A percentile compares a stretch with the other conserved stretches of the same genome.
phyloP scores from a whole-genome alignment of 2,888 invertebrate genomes.

The Biston stratarius region DNA sequence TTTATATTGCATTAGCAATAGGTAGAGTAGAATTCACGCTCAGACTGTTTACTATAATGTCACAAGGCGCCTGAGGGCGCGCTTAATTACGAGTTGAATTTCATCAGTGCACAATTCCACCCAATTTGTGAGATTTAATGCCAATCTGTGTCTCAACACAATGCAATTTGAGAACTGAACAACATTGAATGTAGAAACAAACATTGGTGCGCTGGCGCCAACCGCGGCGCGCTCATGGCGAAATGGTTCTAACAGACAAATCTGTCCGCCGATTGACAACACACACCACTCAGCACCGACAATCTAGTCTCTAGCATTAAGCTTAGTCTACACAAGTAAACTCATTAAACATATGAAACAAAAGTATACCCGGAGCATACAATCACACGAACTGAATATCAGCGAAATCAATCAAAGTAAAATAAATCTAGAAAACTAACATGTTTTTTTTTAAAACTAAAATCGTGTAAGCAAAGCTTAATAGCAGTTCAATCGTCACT shows the following conservation, averaged over 20 bases:
- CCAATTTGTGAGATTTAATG: slow-evolving; percentile 45
- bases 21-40: slow-evolving; percentile 13
- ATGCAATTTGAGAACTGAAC: slow-evolving; percentile 46
- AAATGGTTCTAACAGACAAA: slow-evolving; percentile 54
- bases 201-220: slow-evolving; percentile 47
- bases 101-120: slow-evolving; percentile 35
- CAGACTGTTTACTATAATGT: slow-evolving; percentile 32
- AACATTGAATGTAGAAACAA: slow-evolving; percentile 44
- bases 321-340: slow-evolving; percentile 10
- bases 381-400: background rate
- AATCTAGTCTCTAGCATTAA: slow-evolving; percentile 31
- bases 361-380: no score
- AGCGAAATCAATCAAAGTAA: background rate
- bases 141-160: slow-evolving; percentile 44
- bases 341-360: background rate
- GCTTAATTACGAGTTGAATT: slow-evolving; percentile 40
- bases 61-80: slow-evolving; percentile 33
- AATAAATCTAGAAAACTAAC: background rate
- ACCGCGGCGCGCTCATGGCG: slow-evolving; percentile 41
- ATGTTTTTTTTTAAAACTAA: background rate
- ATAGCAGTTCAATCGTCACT: slow-evolving; percentile 46
- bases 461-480: slow-evolving; percentile 24
- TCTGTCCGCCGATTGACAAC: slow-evolving; percentile 51
- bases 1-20: slow-evolving; percentile 17
- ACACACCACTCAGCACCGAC: slow-evolving; percentile 41